Base-by-base conservation (phyloP, 2,888 invertebrate species). In the Diplazon laetatorius region DNA sequence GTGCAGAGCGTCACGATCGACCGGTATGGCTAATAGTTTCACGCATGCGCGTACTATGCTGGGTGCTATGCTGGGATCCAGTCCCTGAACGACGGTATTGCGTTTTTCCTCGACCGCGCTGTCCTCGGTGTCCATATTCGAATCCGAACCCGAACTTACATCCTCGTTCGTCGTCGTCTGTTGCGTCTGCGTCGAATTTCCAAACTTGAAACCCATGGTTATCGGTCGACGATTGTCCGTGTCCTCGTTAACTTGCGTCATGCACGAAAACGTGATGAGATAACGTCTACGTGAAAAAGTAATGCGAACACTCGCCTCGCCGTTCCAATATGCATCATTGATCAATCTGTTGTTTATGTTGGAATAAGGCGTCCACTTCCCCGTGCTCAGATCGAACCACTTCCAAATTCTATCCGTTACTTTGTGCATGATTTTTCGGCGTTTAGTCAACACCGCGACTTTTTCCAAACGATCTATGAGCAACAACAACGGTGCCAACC, bases 181-280 rank as follows among this genome's bases (percentile, higher is more conserved):
- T n/a, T n/a, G n/a, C n/a, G n/a, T n/a, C n/a, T n/a, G n/a, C n/a
- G 77, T 16, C 0, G 14, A n/a, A 22, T 46, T 72, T 14, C 42
- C 65, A 22, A 80, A 91, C 79, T 92, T 92, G 2, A 94, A 89
- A 0, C 93, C 93, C 90, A 96, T 93, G 84, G 95, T 95, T 20
- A 97, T 95, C 0, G 96, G 96, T 62, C 96, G 92, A 83, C 95
- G 93, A 84, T 95, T 96, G n/a, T 95, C 95, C 25, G 95, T 96
- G 83, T 96, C 96, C 87, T 96, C 96, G 89, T 96, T 97, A 77
- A 95, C 94, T 92, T 96, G 96, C 0, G 95, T 93, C 96, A 97
- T 96, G 70, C 94, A 94, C 37, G 94, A 94, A 86, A 97, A 96
- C 70, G 95, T 95, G 2, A 96, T 95, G 0, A 95, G 94, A 87